A percentile compares a stretch with the other conserved stretches of the same genome.
These are phyloP conservation scores for Hypsopygia costalis DNA, from an alignment of 2,888 invertebrate genomes.

Conservation along the genomic window DNA sequence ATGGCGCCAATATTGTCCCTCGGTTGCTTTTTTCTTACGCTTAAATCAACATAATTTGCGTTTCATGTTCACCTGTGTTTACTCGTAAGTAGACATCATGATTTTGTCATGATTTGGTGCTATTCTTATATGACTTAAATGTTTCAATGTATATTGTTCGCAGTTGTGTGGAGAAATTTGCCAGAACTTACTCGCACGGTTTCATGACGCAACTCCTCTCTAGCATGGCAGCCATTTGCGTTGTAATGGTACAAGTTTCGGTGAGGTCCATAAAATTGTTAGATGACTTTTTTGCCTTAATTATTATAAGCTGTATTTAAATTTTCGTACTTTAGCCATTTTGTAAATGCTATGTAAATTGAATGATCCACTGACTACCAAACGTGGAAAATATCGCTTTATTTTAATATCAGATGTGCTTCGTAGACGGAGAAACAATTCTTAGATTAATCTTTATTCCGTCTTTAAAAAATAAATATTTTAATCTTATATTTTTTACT, in stretches of 20 bases:
- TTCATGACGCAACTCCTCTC: constrained; percentile 74
- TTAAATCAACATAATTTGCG: constrained; percentile 60
- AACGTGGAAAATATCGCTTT: too few species aligned
- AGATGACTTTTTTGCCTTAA: constrained; percentile 13
- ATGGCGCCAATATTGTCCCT: constrained; percentile 66
- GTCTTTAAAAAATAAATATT: too few species aligned
- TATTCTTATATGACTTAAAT: too few species aligned
- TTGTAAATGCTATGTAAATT: too few species aligned
- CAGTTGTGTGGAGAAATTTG: constrained; percentile 70
- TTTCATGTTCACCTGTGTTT: constrained; percentile 52
- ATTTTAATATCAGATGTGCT: too few species aligned
- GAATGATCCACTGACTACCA: too few species aligned
- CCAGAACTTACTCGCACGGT: constrained; percentile 64
- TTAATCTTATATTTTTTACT: too few species aligned
- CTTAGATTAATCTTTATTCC: too few species aligned
- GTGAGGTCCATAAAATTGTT: constrained; percentile 39
- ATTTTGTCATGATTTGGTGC: constrained; percentile 5
- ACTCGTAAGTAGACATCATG: constrained; percentile 10
- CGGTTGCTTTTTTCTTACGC: constrained; percentile 52
- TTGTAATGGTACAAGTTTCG: constrained; percentile 76
- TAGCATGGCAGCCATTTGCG: constrained; percentile 73
- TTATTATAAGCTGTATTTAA: constrained; percentile 8
- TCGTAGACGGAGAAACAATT: too few species aligned
- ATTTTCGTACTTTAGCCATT: too few species aligned
- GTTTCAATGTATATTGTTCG: constrained; percentile 20